These are phyloP conservation scores for Charadrius vociferus DNA, from an alignment of 2,113 vertebrate genomes.

Conservation along the genomic window DNA sequence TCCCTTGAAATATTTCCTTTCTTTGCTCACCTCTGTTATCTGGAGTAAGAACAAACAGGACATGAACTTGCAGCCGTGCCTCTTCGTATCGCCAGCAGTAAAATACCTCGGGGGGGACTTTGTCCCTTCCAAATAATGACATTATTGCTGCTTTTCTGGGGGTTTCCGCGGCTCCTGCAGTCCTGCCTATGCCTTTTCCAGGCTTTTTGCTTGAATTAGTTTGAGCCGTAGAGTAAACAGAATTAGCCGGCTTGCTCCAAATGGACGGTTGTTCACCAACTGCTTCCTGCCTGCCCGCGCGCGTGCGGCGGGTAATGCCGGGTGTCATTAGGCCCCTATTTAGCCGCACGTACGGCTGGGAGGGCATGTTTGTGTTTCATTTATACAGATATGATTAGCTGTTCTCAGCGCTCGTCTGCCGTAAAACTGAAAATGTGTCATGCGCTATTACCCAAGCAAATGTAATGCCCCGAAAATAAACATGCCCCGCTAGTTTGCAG, in stretches of 20 bases:
- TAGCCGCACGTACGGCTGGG: constrained; percentile 2
- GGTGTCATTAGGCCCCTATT: constrained; percentile 44
- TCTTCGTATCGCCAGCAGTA: background rate
- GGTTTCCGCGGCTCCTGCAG: background rate
- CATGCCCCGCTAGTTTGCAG: constrained; percentile 40
- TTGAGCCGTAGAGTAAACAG: constrained; percentile 59
- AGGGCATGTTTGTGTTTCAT: constrained; percentile 63
- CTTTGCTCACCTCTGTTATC: background rate
- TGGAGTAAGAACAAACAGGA: background rate
- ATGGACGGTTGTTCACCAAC: constrained; percentile 13
- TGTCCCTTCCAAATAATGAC: background rate
- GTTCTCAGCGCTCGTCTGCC: constrained; percentile 50
- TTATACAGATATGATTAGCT: constrained; percentile 56
- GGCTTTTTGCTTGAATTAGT: constrained; percentile 21
- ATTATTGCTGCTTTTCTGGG: background rate
- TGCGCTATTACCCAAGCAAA: constrained; percentile 76
- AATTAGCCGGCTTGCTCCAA: constrained; percentile 55
- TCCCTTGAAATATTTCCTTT: background rate
- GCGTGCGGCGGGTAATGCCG: background rate
- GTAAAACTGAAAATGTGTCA: constrained; percentile 69
- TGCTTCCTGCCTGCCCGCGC: constrained; percentile 62
- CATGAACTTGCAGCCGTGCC: background rate
- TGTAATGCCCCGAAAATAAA: constrained; percentile 77
- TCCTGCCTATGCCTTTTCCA: background rate
- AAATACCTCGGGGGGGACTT: background rate